Percentiles rank a stretch among this genome's conserved stretches.
Conservation (phyloP, 2,888 invertebrate species). For the Drosophila engyochracea region DNA sequence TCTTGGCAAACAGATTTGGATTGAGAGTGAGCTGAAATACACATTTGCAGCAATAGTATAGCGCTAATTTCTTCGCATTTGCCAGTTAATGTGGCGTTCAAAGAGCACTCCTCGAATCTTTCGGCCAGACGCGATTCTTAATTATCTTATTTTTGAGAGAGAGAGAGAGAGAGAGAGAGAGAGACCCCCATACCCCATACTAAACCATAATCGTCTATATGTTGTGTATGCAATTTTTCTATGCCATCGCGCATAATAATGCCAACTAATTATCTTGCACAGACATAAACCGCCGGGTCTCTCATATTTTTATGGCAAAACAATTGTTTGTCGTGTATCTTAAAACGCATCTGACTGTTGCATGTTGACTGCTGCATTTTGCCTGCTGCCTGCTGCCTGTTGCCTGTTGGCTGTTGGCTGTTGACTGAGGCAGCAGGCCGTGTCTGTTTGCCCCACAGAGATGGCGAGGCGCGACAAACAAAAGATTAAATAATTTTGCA, state of each 20-base stretch:
- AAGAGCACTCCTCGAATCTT: slow-evolving; percentile 23
- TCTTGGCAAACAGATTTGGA: slow-evolving; percentile 79
- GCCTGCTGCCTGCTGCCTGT: not conserved
- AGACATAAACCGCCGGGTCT: slow-evolving; percentile 64
- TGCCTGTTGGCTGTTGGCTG: not conserved
- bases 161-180: slow-evolving; percentile 11
- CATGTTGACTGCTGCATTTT: not conserved
- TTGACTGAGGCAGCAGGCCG: slow-evolving; percentile 5
- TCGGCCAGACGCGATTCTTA: slow-evolving; percentile 62
- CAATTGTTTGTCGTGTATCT: slow-evolving; percentile 61
- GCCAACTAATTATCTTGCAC: slow-evolving; percentile 77
- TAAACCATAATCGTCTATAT: slow-evolving; percentile 12
- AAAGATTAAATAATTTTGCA: slow-evolving; percentile 83
- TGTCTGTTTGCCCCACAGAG: slow-evolving; percentile 30
- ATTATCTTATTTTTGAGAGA: slow-evolving; percentile 58
- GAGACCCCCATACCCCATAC: not conserved
- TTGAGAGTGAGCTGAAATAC: slow-evolving; percentile 75
- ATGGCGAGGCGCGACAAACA: slow-evolving; percentile 77
- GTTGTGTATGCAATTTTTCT: slow-evolving; percentile 28
- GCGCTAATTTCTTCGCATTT: slow-evolving; percentile 77
- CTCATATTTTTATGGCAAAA: slow-evolving; percentile 81
- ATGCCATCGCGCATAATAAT: slow-evolving; percentile 61
- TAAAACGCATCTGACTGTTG: not conserved
- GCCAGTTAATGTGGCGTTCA: slow-evolving; percentile 67
- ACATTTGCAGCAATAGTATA: slow-evolving; percentile 10